These are phyloP conservation scores for Sinocyclocheilus maitianheensis DNA, from an alignment of 2,113 vertebrate species.

Conservation along the genomic window DNA sequence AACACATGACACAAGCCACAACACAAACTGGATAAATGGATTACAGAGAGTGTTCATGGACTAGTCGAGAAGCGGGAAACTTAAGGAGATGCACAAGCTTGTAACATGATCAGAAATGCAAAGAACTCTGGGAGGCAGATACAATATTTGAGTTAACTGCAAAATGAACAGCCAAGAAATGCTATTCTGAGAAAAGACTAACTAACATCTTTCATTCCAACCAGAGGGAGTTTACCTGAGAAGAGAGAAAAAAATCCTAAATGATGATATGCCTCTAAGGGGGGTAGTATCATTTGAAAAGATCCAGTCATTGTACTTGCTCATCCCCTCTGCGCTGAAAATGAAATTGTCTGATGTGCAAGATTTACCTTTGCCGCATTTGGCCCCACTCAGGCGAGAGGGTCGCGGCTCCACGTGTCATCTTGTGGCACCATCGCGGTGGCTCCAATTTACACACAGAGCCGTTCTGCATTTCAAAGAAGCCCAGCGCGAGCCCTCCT, in stretches of 20 bases:
- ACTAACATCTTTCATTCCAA: slow-evolving; percentile 43
- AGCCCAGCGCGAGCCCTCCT: slow-evolving; percentile 74
- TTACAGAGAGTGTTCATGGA: slow-evolving; percentile 51
- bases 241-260: slow-evolving; percentile 54
- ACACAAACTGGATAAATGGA: slow-evolving; percentile 41
- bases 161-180: slow-evolving; percentile 12
- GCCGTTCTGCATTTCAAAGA: slow-evolving; percentile 87
- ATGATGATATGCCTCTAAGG: slow-evolving; percentile 70
- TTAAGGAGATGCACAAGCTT: neutral
- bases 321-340: slow-evolving; percentile 81
- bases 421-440: slow-evolving; percentile 73
- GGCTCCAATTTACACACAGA: slow-evolving; percentile 80
- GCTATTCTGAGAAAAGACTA: slow-evolving; percentile 23
- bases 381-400: slow-evolving; percentile 76
- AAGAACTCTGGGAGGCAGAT: slow-evolving; percentile 1
- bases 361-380: slow-evolving; percentile 81
- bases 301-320: slow-evolving; percentile 76
- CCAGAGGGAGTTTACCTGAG: slow-evolving; percentile 43
- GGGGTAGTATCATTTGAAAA: slow-evolving; percentile 83
- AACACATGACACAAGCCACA: slow-evolving; percentile 45
- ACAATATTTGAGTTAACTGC: neutral
- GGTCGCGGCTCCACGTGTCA: slow-evolving; percentile 81
- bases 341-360: slow-evolving; percentile 86
- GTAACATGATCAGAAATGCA: slow-evolving; percentile 27
- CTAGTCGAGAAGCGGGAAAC: slow-evolving; percentile 17